Evolutionary conservation across 2,888 invertebrate species (phyloP).

Genomic region (Ditula angustiorana): DNA sequence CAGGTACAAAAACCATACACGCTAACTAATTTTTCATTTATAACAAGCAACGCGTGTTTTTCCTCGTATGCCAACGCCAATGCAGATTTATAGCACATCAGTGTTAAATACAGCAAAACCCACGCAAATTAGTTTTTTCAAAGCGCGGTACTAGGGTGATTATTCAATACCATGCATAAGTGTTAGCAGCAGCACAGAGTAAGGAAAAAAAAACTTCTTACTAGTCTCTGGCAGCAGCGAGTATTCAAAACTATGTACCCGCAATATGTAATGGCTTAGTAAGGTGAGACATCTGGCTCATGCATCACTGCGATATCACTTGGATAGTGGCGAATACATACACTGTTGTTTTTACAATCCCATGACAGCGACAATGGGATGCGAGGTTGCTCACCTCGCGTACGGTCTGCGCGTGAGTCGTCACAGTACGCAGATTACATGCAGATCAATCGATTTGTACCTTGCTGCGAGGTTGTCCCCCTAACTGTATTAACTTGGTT

Average conservation of each 20-base stretch:
- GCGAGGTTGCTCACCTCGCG: conserved; percentile 77
- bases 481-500: not conserved
- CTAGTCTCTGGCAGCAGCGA: no score
- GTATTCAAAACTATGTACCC: no score
- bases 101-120: conserved; percentile 25
- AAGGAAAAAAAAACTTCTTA: no score
- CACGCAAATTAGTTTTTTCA: conserved; percentile 8
- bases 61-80: not conserved
- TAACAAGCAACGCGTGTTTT: not conserved
- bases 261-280: no score
- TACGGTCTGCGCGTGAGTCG: conserved; percentile 42
- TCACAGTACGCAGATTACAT: not conserved
- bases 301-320: no score
- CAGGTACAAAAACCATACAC: no score
- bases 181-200: no score
- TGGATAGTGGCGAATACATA: no score
- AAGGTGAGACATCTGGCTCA: no score
- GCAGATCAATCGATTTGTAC: not conserved
- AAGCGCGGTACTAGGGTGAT: no score
- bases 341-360: conserved; percentile 35
- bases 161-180: no score
- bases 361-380: conserved; percentile 66
- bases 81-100: conserved; percentile 28
- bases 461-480: not conserved
- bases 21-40: no score